Base-by-base conservation (phyloP, 2,113 vertebrate species). In the Bos indicus region DNA sequence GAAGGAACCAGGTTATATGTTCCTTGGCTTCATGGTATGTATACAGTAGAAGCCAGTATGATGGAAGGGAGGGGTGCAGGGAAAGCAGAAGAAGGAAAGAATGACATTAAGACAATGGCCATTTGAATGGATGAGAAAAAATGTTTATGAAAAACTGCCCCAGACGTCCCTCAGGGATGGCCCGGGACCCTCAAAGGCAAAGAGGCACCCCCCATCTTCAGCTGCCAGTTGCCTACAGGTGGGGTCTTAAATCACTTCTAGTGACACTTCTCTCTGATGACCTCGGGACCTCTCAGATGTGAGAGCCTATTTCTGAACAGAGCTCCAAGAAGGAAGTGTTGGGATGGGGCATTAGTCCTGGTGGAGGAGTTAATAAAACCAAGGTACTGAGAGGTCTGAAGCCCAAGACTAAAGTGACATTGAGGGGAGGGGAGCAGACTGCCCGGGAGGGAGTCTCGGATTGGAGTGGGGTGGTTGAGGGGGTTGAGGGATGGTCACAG, bases 391-490 rank as follows among this genome's bases (percentile, higher is more conserved):
- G 81, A 80, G 46, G 43, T 40, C 36, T 7, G 57, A 16, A 3
- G 26, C 8, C 10, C 14, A 15, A 43, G 28, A 21, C 11, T 28
- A 5, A 43, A 88, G 78, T 36, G 21, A 12, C 28, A 30, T 43
- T 15, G 30, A 93, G 25, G 60, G 33, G n/a, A 5, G 40, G 33
- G 17, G 46, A 83, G 19, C 3, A 26, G 64, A 10, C 1, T 54
- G 15, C 26, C 23, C 21, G 0, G 16, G 33, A 81, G 8, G 64
- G 56, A 64, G 33, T 33, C 30, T 57, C 21, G 3, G 4, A 6
- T 1, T 28, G 13, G 17, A 25, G 6, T 16, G 2, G 48, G n/a
- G 12, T 15, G 1, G 8, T 7, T 9, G 15, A 7, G 2, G n/a
- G 48, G 6, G n/a, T 2, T 43, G 71, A 59, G 57, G 52, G 33